Evolutionary conservation across 2,797 vertebrate genomes (phyloP), one percentile per base, ranked within the genome.

Genomic region (Mastacembelus armatus): DNA sequence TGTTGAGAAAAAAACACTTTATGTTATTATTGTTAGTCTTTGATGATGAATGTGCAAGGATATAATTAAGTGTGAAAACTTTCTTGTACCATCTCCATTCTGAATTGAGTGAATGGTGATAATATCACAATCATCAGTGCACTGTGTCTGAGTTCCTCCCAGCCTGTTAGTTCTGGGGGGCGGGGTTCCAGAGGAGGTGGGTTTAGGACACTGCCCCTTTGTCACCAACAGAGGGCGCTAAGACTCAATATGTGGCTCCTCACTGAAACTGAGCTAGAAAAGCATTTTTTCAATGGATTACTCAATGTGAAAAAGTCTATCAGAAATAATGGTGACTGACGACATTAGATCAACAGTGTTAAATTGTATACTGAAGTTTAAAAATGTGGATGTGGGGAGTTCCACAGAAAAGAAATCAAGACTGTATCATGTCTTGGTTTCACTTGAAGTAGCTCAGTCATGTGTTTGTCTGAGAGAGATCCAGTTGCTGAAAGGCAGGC

Each of bases 141-240:
- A n/a, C n/a, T n/a, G n/a, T n/a, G n/a, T n/a, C n/a, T n/a, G n/a
- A n/a, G n/a, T n/a, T n/a, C n/a, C n/a, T n/a, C n/a, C n/a, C n/a
- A n/a, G 12, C 16, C 39, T 35, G 5, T 30, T 9, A 4, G 9
- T 61, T 60, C 10, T 38, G 66, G 50, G 42, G 11, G 39, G 62
- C 18, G 19, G 22, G 22, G n/a, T n/a, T n/a, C n/a, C n/a, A n/a
- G 45, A 29, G 35, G 32, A 56, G 45, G 10, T 44, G 1, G 7
- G 7, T 51, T 39, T 1, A 43, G 47, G 27, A 76, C 71, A 81
- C 30, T 51, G n/a, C 56, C 62, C 48, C 4, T 4, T 2, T 63
- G 27, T 48, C 21, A 56, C 83, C 93, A 90, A 93, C 76, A 94
- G 93, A 93, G 91, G 93, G 93, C 90, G 90, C 92, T 87, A 90